Evolutionary conservation across 1,140 invertebrate species (phyloP), one percentile per base, ranked within the genome.

Genomic region (Lanistes nyassanus): DNA sequence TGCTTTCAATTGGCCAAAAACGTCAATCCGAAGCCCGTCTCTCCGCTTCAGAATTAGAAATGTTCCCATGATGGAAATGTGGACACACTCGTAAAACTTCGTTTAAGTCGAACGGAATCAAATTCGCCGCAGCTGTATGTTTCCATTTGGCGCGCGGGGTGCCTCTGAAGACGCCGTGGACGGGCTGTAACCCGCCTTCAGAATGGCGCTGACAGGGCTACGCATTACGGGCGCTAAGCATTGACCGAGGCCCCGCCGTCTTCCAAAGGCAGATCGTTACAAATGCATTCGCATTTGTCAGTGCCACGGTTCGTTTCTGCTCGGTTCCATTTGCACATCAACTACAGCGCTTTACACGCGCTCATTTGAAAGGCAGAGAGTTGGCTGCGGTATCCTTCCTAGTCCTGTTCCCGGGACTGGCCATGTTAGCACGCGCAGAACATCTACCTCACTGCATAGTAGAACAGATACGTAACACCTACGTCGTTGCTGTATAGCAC

Each of bases 281-380:
- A 60, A 72, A 72, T 72, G 70, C 70, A 72, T 72, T 72, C 70
- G 56, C 70, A 60, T 72, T 72, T 72, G 70, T 72, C 70, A 72
- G 16, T 72, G 70, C 60, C 70, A 72, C 70, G 70, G 34, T 56
- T 60, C 70, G 56, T 37, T 72, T 72, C 55, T 34, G 26, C 70
- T 60, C 5, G 56, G 34, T 55, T 53, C 42, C 42, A 47, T 47
- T 47, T 47, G 42, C 42, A 47, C 42, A 47, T 47, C 42, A 47
- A 47, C 42, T 47, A 47, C 42, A 47, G 19, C 42, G 19, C 42
- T n/a, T 37, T 60, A 72, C 70, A 72, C 56, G 70, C 70, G 60
- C 70, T 60, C 60, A 72, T 72, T 72, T 72, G 70, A 55, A 72
- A 72, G 70, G 70, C 70, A 72, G 60, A 72, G 60, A 72, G 70